Evolutionary conservation across 2,113 vertebrate genomes (phyloP), one percentile per base, ranked within the genome.

Genomic region (Ellobius talpinus): DNA sequence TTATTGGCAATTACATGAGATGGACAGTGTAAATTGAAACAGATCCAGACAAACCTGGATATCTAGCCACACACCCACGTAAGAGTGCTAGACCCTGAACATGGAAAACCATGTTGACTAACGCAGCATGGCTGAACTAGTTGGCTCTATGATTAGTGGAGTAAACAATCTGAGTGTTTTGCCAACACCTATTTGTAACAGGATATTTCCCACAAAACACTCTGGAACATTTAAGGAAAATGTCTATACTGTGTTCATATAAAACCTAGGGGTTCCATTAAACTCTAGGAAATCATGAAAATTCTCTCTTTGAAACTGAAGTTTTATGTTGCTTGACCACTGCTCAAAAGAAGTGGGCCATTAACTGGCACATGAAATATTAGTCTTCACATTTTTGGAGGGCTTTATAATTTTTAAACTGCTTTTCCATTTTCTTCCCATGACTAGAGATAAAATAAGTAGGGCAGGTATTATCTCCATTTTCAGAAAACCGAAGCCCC

Each of bases 371-470:
- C 33, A 36, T 58, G 4, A 84, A 93, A 74, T 95, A 94, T 45
- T 78, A 88, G 47, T 21, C 31, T 93, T 90, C 24, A 45, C n/a
- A 87, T 72, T 95, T 94, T 87, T 91, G 78, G 3, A 77, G 5
- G 8, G n/a, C 24, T 94, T 95, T 66, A 78, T 73, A 58, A 73
- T 87, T 45, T 95, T 95, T 70, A 87, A 96, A 84, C 17, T 70
- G 29, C 7, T 50, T 94, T 96, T 90, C 58, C 52, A 90, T 85
- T 96, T 96, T 93, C 61, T 86, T 47, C 96, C 96, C 13, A 23
- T 61, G 85, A 66, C 24, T 74, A 74, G 36, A 36, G 82, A 55
- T 39, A 87, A 87, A 96, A 84, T 26, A 94, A 87, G 63, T 63
- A 91, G 14, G 17, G 3, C n/a, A 93, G 13, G 21, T 36, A 84